Percentiles rank a stretch among this genome's conserved stretches.
Conservation (phyloP, 2,797 vertebrate species). For the Fistularia tabacaria region DNA sequence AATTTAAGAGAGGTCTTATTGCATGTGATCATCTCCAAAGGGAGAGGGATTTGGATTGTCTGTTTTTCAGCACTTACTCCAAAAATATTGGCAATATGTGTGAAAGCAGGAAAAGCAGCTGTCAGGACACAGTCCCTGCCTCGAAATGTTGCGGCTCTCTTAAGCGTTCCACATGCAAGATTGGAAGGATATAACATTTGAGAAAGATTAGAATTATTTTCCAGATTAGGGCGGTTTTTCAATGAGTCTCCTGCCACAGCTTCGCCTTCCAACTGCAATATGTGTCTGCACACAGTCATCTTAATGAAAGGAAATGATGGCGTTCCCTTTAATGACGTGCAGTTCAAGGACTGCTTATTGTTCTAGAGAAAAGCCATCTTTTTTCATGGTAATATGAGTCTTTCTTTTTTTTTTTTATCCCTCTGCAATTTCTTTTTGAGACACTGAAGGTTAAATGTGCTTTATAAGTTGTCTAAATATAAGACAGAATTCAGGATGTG, state of each 20-base stretch:
- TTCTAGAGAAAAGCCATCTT: conserved; percentile 76
- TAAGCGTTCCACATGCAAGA: conserved; percentile 61
- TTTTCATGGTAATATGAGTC: conserved; percentile 76
- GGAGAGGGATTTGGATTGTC: conserved; percentile 47
- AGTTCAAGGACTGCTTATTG: conserved; percentile 79
- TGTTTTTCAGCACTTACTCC: conserved; percentile 64
- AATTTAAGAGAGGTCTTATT: conserved; percentile 55
- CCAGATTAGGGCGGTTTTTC: conserved; percentile 75
- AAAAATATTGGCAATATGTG: conserved; percentile 67
- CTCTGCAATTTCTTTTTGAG: conserved; percentile 71
- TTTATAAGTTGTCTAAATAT: conserved; percentile 71
- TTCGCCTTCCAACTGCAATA: conserved; percentile 74
- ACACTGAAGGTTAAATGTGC: conserved; percentile 72
- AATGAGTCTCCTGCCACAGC: conserved; percentile 73
- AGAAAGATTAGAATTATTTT: conserved; percentile 78
- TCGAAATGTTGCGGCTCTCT: conserved; percentile 59
- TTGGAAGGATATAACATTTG: conserved; percentile 75
- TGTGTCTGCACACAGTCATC: conserved; percentile 78
- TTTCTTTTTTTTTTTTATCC: conserved; percentile 46
- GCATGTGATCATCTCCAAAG: conserved; percentile 47
- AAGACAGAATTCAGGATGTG: conserved; percentile 48
- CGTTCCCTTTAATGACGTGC: conserved; percentile 76
- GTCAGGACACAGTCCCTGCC: conserved; percentile 49
- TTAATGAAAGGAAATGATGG: conserved; percentile 80
- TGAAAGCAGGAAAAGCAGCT: conserved; percentile 44